Conservation (phyloP, 1,140 invertebrate genomes). For the Bathynomus jamesi region DNA sequence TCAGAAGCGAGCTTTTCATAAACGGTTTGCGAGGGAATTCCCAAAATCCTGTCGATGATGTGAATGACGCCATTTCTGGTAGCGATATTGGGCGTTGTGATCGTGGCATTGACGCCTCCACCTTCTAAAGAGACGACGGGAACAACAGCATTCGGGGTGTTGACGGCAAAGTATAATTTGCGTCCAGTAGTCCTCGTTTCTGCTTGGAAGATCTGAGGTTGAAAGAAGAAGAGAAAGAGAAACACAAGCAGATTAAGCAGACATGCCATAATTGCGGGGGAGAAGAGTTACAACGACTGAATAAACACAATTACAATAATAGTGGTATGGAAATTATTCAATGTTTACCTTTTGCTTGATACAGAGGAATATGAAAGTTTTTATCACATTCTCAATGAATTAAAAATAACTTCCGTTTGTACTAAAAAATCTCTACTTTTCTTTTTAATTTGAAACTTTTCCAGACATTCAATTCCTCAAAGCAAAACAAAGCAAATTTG, state of each 20-base stretch:
- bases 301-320: no score
- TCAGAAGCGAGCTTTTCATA: slow-evolving; percentile 79
- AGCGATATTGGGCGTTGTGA: slow-evolving; percentile 79
- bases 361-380: no score
- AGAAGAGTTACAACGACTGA: no score
- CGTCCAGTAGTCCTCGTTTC: slow-evolving; percentile 59
- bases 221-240: background rate
- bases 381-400: no score
- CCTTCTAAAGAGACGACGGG: slow-evolving; percentile 75
- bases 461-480: no score
- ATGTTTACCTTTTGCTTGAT: no score
- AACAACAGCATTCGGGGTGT: slow-evolving; percentile 41
- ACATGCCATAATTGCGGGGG: no score
- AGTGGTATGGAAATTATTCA: no score
- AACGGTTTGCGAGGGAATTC: slow-evolving; percentile 82
- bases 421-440: no score
- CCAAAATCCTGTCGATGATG: slow-evolving; percentile 87
- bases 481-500: no score
- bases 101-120: slow-evolving; percentile 87
- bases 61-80: slow-evolving; percentile 88
- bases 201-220: slow-evolving; percentile 50
- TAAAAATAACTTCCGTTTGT: no score
- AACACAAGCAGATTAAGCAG: background rate
- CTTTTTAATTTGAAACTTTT: no score
- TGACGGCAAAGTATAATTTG: slow-evolving; percentile 75